Percentiles rank a stretch among this genome's conserved stretches.
These are phyloP conservation scores for Fratercula arctica DNA, from an alignment of 2,797 vertebrate species.

Conservation along the genomic window DNA sequence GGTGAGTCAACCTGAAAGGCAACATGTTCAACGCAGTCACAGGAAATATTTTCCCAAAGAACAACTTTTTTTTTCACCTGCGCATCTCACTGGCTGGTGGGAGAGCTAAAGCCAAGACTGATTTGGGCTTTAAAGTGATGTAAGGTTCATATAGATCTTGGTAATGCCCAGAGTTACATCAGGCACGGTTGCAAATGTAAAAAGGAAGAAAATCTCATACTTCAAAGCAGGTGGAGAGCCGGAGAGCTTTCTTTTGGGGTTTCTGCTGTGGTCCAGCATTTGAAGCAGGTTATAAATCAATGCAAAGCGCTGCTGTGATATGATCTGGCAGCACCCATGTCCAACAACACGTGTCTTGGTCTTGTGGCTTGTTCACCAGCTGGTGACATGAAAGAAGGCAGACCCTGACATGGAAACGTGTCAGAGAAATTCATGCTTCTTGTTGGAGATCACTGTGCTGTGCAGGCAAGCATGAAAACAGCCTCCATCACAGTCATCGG, in stretches of 20 bases:
- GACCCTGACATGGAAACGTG: neutral
- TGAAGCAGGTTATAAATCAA: neutral
- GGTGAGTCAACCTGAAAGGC: neutral
- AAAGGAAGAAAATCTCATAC: neutral
- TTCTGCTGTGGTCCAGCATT: neutral
- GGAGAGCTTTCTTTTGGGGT: neutral
- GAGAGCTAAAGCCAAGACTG: neutral
- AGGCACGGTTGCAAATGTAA: neutral
- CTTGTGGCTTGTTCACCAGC: neutral
- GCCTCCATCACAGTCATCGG: neutral
- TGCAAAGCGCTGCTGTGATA: neutral
- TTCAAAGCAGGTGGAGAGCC: neutral
- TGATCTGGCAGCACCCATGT: neutral
- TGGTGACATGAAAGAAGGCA: neutral
- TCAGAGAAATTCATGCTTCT: neutral
- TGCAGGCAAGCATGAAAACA: neutral
- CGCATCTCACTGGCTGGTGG: fast-evolving
- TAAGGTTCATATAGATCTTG: neutral
- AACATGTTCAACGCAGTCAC: neutral
- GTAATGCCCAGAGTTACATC: neutral
- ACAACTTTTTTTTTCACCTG: neutral
- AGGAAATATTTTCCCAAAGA: neutral
- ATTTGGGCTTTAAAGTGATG: neutral
- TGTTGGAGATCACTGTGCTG: no score
- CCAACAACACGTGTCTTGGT: neutral